A percentile compares a stretch with the other conserved stretches of the same genome.
Evolutionary conservation across 2,797 vertebrate species (phyloP).

Genomic region (Spinus olivaceus): DNA sequence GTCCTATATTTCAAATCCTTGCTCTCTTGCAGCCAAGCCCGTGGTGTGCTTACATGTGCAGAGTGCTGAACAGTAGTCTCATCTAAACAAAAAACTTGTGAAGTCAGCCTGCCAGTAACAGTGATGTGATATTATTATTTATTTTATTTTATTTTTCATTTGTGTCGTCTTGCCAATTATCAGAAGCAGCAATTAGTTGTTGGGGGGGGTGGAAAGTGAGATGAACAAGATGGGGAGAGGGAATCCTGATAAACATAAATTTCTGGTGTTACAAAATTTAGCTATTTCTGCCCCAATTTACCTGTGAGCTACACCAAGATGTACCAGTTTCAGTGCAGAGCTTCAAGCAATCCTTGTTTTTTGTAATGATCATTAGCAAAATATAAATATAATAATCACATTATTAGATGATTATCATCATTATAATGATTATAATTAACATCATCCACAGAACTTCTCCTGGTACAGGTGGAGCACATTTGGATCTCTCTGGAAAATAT

Average conservation of each 20-base stretch:
- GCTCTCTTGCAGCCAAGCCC: neutral
- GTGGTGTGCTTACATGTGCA: neutral
- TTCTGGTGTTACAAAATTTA: fast-evolving
- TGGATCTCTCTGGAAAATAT: neutral
- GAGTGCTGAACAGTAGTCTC: neutral
- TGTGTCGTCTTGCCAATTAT: fast-evolving
- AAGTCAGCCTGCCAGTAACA: neutral
- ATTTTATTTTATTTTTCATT: neutral
- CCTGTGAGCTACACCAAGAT: neutral
- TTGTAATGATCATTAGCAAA: neutral
- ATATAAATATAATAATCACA: neutral
- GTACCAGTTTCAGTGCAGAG: neutral
- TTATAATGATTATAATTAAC: neutral
- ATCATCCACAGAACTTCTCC: neutral
- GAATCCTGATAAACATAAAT: neutral
- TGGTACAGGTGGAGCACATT: fast-evolving
- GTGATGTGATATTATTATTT: fast-evolving
- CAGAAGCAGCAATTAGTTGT: neutral
- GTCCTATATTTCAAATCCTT: neutral
- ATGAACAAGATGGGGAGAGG: neutral
- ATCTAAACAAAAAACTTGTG: neutral
- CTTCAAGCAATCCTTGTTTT: neutral
- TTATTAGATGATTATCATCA: neutral
- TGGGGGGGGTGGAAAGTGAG: neutral
- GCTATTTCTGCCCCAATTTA: neutral